Percentiles rank a stretch among this genome's conserved stretches.
Evolutionary conservation across 2,797 vertebrate genomes (phyloP).

Genomic region (Gymnopithys bicolor): DNA sequence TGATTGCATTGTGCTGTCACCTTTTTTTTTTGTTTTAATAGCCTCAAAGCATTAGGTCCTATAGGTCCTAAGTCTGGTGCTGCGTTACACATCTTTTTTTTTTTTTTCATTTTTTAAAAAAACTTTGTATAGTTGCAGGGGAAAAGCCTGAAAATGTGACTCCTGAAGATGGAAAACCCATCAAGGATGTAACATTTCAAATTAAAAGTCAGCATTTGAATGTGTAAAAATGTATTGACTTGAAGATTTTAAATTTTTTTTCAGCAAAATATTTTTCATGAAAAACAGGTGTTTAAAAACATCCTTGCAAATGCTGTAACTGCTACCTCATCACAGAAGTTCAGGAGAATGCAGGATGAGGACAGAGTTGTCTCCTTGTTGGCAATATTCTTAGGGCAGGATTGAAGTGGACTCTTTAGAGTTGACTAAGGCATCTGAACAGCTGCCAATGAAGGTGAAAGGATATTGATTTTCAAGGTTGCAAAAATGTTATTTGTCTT

Average conservation of each 20-base stretch:
- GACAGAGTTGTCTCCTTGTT: neutral
- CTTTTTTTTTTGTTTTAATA: neutral
- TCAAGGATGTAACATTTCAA: neutral
- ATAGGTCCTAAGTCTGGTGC: neutral
- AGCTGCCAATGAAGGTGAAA: neutral
- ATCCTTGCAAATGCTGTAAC: neutral
- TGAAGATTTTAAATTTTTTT: neutral
- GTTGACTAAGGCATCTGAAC: neutral
- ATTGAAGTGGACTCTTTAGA: neutral
- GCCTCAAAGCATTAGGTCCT: neutral
- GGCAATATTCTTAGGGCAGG: neutral
- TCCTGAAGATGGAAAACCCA: neutral
- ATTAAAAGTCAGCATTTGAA: neutral
- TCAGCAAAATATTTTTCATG: accelerated
- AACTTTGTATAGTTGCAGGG: neutral
- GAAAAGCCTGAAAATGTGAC: neutral
- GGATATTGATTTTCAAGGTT: neutral
- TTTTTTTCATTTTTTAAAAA: too few relatives aligned
- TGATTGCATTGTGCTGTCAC: neutral
- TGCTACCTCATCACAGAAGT: neutral
- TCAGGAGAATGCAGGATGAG: neutral
- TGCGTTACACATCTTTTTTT: neutral
- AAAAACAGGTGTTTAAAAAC: neutral
- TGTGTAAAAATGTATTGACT: neutral
- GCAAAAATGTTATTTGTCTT: neutral